phyloP scores from a whole-genome alignment of 2,113 vertebrate species.

The Poecile atricapillus region DNA sequence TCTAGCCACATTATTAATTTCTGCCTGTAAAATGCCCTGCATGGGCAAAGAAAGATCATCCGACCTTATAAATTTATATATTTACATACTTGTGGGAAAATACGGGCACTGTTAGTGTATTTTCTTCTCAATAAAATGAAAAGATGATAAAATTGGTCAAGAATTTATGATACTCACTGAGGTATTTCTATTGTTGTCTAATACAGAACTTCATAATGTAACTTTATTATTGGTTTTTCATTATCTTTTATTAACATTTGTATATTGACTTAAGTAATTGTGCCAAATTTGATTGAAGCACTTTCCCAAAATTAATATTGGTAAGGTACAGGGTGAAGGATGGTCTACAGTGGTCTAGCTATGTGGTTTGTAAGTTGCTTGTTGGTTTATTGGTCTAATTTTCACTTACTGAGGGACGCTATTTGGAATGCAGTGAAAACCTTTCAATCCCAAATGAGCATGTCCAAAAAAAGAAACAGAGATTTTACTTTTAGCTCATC shows the following conservation, averaged over 20 bases:
- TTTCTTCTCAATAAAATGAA: conserved; percentile 40
- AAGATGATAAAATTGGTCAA: background rate
- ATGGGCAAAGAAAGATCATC: background rate
- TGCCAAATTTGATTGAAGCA: background rate
- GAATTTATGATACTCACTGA: background rate
- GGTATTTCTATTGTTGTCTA: background rate
- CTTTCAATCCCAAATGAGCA: conserved; percentile 36
- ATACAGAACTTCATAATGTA: background rate
- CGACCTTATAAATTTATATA: background rate
- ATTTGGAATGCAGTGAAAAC: conserved; percentile 34
- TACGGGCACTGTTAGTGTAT: background rate
- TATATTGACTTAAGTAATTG: background rate
- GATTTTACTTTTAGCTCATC: conserved; percentile 84
- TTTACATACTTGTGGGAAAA: background rate
- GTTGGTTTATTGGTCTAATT: conserved; percentile 63
- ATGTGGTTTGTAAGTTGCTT: background rate
- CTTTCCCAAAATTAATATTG: background rate
- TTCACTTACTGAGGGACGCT: background rate
- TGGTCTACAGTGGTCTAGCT: background rate
- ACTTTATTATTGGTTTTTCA: background rate
- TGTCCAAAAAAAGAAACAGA: conserved; percentile 64
- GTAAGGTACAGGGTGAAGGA: background rate
- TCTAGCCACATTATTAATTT: background rate
- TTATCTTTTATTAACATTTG: background rate
- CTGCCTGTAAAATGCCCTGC: background rate